Evolutionary conservation across 1,140 invertebrate species (phyloP).

Genomic region (Brachionus calyciflorus): DNA sequence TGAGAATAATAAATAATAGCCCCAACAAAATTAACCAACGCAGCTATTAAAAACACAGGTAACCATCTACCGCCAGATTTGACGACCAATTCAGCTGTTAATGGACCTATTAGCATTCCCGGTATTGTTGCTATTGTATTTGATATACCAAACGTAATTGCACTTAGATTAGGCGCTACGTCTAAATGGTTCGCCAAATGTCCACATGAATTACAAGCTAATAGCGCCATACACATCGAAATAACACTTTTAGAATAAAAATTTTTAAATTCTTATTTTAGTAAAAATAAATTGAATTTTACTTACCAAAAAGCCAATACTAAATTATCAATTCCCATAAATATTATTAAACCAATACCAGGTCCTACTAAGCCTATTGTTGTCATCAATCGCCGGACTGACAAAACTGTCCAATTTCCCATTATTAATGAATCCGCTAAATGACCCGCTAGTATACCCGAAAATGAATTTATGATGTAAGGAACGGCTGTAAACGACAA

Average conservation of each 20-base stretch:
- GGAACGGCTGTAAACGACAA: slow-evolving; percentile 75
- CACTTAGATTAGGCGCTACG: slow-evolving; percentile 75
- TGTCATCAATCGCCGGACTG: slow-evolving; percentile 73
- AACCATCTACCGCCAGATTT: slow-evolving; percentile 72
- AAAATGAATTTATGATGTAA: slow-evolving; percentile 73
- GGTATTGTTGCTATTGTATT: slow-evolving; percentile 77
- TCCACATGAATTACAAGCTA: slow-evolving; percentile 74
- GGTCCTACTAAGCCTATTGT: slow-evolving; percentile 73
- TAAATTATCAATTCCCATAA: slow-evolving; percentile 72
- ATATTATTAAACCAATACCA: slow-evolving; percentile 70
- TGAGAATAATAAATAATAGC: slow-evolving; percentile 67
- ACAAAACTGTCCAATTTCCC: slow-evolving; percentile 70
- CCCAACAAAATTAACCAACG: slow-evolving; percentile 72
- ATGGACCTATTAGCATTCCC: slow-evolving; percentile 73
- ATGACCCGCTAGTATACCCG: slow-evolving; percentile 72
- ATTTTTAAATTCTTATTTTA: neutral
- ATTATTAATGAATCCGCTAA: slow-evolving; percentile 70
- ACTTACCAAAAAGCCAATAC: slow-evolving; percentile 70
- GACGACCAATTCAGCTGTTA: slow-evolving; percentile 73
- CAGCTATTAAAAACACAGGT: slow-evolving; percentile 73
- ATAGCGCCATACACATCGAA: slow-evolving; percentile 74
- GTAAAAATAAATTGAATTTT: neutral
- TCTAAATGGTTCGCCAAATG: slow-evolving; percentile 78
- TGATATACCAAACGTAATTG: slow-evolving; percentile 75
- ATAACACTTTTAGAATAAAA: slow-evolving; percentile 66